Conservation (phyloP, 2,888 invertebrate genomes). For the Baccha elongata region DNA sequence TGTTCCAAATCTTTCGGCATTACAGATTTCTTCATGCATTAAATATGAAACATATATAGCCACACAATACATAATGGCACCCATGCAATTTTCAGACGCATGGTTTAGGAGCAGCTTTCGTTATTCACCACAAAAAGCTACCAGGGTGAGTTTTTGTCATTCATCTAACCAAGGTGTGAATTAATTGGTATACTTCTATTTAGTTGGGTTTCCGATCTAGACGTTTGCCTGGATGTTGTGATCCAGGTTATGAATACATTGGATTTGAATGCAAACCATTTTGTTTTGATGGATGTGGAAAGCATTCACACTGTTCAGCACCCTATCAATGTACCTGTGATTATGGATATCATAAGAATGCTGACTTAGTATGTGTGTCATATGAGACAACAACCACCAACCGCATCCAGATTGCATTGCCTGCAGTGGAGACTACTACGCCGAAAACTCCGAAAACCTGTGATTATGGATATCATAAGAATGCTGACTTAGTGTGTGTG, state of each 20-base stretch:
- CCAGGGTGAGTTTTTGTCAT: conserved; percentile 15
- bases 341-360: not conserved
- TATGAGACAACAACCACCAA: too few relatives aligned
- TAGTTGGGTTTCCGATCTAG: conserved; percentile 25
- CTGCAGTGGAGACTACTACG: not conserved
- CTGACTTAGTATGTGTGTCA: not conserved
- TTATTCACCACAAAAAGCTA: conserved; percentile 5
- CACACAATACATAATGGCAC: conserved; percentile 6
- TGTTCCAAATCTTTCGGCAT: not conserved
- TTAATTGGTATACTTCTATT: not conserved
- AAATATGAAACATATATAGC: conserved; percentile 27
- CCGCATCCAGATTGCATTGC: too few relatives aligned
- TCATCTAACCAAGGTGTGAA: not conserved
- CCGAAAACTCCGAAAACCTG: too few relatives aligned
- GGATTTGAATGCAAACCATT: conserved; percentile 48
- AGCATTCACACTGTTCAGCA: conserved; percentile 66
- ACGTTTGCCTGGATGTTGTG: conserved; percentile 45
- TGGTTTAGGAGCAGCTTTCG: conserved; percentile 36
- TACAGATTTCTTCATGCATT: conserved; percentile 12
- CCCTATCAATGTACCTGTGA: conserved; percentile 74
- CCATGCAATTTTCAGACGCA: not conserved
- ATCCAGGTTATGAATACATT: conserved; percentile 23
- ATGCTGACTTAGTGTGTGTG: not conserved
- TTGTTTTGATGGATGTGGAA: conserved; percentile 70
- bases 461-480: conserved; percentile 15